Evolutionary conservation across 1,140 invertebrate species (phyloP).

Genomic region (Hestina assimilis): DNA sequence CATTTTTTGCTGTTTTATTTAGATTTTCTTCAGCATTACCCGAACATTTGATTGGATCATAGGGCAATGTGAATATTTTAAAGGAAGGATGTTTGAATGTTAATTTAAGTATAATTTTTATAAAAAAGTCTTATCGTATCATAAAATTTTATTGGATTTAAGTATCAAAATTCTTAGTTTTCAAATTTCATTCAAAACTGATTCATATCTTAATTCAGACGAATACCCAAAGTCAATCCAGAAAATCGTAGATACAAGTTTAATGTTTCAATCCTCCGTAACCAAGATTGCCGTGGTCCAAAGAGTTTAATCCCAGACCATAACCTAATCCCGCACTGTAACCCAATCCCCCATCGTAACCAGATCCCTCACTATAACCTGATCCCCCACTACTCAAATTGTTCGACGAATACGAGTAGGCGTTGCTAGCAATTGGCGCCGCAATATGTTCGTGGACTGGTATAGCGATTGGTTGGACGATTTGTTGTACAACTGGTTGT

Average conservation of each 20-base stretch:
- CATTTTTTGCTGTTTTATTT: constrained; percentile 8
- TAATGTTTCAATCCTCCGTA: constrained; percentile 28
- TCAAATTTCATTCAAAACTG: too few species aligned
- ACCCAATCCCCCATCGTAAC: constrained; percentile 8
- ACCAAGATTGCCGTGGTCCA: constrained; percentile 28
- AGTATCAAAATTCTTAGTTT: too few species aligned
- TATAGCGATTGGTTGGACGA: constrained; percentile 24
- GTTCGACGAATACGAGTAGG: constrained; percentile 5
- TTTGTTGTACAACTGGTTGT: constrained; percentile 25
- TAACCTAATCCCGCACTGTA: not conserved
- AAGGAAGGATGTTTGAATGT: too few species aligned
- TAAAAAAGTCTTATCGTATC: too few species aligned
- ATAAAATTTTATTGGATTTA: too few species aligned
- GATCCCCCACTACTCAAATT: not conserved
- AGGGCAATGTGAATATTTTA: too few species aligned
- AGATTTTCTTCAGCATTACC: not conserved
- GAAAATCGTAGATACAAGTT: constrained; percentile 13
- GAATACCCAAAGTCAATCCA: constrained; percentile 25
- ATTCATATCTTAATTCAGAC: constrained; percentile 22
- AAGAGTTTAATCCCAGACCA: not conserved
- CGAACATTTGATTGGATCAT: too few species aligned
- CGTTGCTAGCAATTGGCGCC: constrained; percentile 4
- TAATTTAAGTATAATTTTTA: too few species aligned
- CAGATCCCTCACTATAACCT: constrained; percentile 1
- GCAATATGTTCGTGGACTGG: constrained; percentile 3